A percentile compares a stretch with the other conserved stretches of the same genome.
These are phyloP conservation scores for Gouania willdenowi DNA, from an alignment of 2,797 vertebrate species.

Conservation along the genomic window DNA sequence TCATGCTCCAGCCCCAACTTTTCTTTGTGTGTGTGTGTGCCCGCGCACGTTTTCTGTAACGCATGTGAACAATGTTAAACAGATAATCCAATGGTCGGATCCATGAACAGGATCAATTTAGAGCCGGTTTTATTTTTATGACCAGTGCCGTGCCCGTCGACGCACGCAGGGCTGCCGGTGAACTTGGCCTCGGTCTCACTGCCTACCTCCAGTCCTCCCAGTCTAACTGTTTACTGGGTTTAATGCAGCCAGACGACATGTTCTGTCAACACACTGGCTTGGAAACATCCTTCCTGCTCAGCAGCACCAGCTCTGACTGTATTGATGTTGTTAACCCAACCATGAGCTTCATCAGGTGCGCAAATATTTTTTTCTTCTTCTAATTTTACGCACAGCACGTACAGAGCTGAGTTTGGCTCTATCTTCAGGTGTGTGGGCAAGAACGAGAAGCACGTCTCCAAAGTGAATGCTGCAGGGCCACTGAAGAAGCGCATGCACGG, in stretches of 20 bases:
- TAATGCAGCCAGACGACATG: constrained; percentile 32
- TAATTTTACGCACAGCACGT: neutral
- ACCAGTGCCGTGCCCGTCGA: constrained; percentile 24
- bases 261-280: constrained; percentile 35
- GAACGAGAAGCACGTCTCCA: too few species aligned
- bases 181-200: constrained; percentile 45
- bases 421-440: constrained; percentile 11
- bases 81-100: constrained; percentile 42
- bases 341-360: too few species aligned
- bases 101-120: constrained; percentile 65
- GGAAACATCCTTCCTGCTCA: constrained; percentile 15
- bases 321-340: constrained; percentile 1
- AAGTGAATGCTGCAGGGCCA: too few species aligned
- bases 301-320: neutral
- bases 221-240: constrained; percentile 22
- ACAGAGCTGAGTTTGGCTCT: constrained; percentile 8
- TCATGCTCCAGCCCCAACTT: constrained; percentile 27
- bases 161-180: constrained; percentile 34
- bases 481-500: too few species aligned
- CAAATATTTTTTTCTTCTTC: neutral
- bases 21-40: constrained; percentile 13
- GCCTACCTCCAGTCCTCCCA: constrained; percentile 3
- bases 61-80: constrained; percentile 44
- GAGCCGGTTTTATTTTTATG: constrained; percentile 70
- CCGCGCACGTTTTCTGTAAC: constrained; percentile 33